Evolutionary conservation across 2,797 vertebrate genomes (phyloP).

Genomic region (Eidolon dupreanum): DNA sequence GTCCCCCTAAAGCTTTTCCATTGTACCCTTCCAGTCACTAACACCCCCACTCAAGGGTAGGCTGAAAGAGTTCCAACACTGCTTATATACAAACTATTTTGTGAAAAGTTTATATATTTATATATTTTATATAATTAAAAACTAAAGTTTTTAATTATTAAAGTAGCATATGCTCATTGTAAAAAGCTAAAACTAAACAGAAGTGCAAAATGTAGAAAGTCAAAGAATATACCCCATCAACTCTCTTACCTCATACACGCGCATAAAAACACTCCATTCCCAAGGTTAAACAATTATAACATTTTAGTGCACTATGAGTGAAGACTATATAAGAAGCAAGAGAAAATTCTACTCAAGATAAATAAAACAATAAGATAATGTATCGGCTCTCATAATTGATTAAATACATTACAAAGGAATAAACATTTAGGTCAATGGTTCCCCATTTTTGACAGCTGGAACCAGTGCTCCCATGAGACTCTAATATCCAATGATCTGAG

Average conservation of each 20-base stretch:
- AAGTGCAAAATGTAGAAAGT: neutral
- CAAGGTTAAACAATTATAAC: neutral
- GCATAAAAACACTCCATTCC: neutral
- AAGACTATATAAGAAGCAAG: neutral
- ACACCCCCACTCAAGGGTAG: neutral
- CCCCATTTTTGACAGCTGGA: neutral
- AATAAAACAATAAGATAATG: neutral
- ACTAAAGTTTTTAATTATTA: neutral
- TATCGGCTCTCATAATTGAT: neutral
- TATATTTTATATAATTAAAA: neutral
- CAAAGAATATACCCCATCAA: neutral
- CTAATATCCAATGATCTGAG: too few species aligned
- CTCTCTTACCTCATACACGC: neutral
- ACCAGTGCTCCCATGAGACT: too few species aligned
- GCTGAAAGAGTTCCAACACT: neutral
- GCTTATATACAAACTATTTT: neutral
- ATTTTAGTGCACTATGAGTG: neutral
- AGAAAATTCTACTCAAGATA: neutral
- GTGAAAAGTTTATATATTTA: neutral
- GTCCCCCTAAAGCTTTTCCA: neutral
- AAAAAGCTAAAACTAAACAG: conserved; percentile 2
- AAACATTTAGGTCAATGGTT: neutral
- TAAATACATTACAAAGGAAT: neutral
- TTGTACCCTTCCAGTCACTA: neutral
- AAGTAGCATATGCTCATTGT: neutral